These are phyloP conservation scores for Brassicogethes aeneus DNA, from an alignment of 2,888 invertebrate species.

Conservation along the genomic window DNA sequence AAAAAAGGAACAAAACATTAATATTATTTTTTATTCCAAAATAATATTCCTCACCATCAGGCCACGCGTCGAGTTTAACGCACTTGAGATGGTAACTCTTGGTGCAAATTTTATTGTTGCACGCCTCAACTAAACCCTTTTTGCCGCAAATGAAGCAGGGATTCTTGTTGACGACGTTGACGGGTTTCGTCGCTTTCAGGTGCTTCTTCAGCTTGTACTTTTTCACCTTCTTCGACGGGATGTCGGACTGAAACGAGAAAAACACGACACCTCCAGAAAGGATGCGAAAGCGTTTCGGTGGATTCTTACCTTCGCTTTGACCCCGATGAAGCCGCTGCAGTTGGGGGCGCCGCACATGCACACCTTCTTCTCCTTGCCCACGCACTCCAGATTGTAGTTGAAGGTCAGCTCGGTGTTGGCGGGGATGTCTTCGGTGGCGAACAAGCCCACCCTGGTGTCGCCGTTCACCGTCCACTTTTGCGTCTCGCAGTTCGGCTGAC, in stretches of 20 bases:
- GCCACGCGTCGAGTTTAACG: slow-evolving; percentile 30
- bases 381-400: slow-evolving; percentile 84
- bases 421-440: slow-evolving; percentile 74
- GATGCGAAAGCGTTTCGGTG: neutral
- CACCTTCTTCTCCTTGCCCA: slow-evolving; percentile 69
- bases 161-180: slow-evolving; percentile 13
- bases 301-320: slow-evolving; percentile 51
- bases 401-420: slow-evolving; percentile 84
- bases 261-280: neutral
- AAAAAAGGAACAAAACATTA: neutral
- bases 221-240: slow-evolving; percentile 21
- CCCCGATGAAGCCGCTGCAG: slow-evolving; percentile 88
- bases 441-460: slow-evolving; percentile 82
- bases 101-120: slow-evolving; percentile 35
- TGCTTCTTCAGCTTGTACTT: slow-evolving; percentile 17
- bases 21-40: neutral
- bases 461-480: slow-evolving; percentile 96
- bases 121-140: slow-evolving; percentile 25
- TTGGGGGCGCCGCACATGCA: slow-evolving; percentile 81
- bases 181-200: slow-evolving; percentile 10
- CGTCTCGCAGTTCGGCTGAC: slow-evolving; percentile 90
- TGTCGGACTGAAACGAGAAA: slow-evolving; percentile 4
- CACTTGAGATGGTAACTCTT: slow-evolving; percentile 37
- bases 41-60: slow-evolving; percentile 33
- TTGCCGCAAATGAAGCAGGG: slow-evolving; percentile 35